A percentile compares a stretch with the other conserved stretches of the same genome.
Conservation (phyloP, 2,888 invertebrate species). For the Hypselothyrea guttata region DNA sequence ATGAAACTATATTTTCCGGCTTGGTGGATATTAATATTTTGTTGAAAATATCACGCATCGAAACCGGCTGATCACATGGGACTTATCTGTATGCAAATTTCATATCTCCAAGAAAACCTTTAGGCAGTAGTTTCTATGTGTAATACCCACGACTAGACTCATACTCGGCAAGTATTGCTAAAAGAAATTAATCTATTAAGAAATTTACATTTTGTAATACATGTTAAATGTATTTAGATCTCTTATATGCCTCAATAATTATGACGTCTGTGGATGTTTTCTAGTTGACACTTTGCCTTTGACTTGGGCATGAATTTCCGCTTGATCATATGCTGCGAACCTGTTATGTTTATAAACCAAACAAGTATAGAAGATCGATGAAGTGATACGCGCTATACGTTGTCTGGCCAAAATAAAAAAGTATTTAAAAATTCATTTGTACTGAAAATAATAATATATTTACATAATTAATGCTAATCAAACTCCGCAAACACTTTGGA, state of each 20-base stretch:
- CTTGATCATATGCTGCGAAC: conserved; percentile 29
- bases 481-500: conserved; percentile 1
- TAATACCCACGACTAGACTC: neutral
- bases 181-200: too few relatives aligned
- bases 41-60: neutral
- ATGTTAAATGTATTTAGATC: too few relatives aligned
- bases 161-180: too few relatives aligned
- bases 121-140: too few relatives aligned
- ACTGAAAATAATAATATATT: conserved; percentile 34
- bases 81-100: conserved; percentile 10
- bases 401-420: conserved; percentile 13
- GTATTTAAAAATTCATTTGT: conserved; percentile 28
- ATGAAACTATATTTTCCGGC: too few relatives aligned
- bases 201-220: too few relatives aligned
- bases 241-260: conserved; percentile 10
- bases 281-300: conserved; percentile 28
- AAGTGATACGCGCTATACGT: conserved; percentile 18
- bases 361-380: conserved; percentile 19
- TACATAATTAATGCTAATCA: conserved; percentile 45
- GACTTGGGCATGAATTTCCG: conserved; percentile 39
- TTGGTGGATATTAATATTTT: neutral
- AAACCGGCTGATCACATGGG: conserved; percentile 28
- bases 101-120: neutral
- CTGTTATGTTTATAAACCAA: conserved; percentile 36
- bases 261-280: conserved; percentile 25